These are phyloP conservation scores for Dastarcus helophoroides DNA, from an alignment of 2,888 invertebrate species.

Conservation along the genomic window DNA sequence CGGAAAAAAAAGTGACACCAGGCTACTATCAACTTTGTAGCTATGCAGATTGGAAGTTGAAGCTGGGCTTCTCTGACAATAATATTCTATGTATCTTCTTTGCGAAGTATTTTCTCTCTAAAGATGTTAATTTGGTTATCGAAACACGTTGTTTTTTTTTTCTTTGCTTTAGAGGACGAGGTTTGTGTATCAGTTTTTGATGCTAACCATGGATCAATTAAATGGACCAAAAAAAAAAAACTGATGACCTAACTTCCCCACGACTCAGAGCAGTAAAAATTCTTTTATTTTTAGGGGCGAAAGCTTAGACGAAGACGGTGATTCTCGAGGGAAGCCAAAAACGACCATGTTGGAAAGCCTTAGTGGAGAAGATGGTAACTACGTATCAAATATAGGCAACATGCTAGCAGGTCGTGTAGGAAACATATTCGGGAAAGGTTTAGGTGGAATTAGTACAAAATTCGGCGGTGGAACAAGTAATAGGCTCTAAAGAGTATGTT, in stretches of 20 bases:
- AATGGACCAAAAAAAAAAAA: background rate
- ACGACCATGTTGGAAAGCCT: constrained; percentile 49
- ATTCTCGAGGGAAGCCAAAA: constrained; percentile 46
- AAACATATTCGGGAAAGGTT: constrained; percentile 81
- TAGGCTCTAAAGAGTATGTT: constrained; percentile 57
- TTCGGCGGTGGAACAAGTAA: constrained; percentile 73
- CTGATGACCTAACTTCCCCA: background rate
- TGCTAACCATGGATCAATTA: no score
- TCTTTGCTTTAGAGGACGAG: no score
- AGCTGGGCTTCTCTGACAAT: no score
- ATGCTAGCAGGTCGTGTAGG: constrained; percentile 82
- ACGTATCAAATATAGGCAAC: constrained; percentile 67
- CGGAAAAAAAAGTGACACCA: no score
- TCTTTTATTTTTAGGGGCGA: constrained; percentile 24
- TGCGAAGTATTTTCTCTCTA: no score
- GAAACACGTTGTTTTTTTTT: no score
- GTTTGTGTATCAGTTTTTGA: no score
- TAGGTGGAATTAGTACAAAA: constrained; percentile 82
- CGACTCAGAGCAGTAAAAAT: background rate
- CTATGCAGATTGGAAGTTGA: no score
- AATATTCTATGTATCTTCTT: no score
- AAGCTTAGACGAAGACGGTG: constrained; percentile 47
- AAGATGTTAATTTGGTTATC: no score
- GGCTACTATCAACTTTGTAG: no score
- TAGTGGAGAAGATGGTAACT: constrained; percentile 60